phyloP scores from a whole-genome alignment of 2,113 vertebrate species.

The Numida meleagris region DNA sequence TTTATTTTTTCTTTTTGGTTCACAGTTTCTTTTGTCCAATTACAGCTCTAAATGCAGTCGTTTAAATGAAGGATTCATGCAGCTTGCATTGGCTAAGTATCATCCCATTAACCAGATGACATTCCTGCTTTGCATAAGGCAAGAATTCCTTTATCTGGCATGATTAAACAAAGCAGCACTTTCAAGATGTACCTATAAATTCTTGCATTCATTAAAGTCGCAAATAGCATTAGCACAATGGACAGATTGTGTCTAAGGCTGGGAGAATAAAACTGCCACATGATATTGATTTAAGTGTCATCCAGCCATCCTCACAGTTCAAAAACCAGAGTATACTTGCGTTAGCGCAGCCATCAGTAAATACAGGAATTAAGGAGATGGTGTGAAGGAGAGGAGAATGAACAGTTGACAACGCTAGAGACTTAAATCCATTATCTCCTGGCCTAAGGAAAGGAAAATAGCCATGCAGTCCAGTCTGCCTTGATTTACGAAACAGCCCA shows the following conservation, averaged over 20 bases:
- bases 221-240: neutral
- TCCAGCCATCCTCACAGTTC: neutral
- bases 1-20: neutral
- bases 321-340: slow-evolving; percentile 14
- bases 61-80: slow-evolving; percentile 32
- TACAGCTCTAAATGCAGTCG: neutral
- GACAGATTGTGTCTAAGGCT: slow-evolving; percentile 1
- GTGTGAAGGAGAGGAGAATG: neutral
- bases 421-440: neutral
- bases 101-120: slow-evolving; percentile 28
- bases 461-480: neutral
- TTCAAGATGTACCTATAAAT: slow-evolving; percentile 35
- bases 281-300: neutral
- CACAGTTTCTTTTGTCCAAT: neutral
- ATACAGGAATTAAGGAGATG: neutral
- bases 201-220: neutral
- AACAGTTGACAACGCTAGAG: neutral
- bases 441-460: neutral
- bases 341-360: slow-evolving; percentile 42
- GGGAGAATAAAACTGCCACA: slow-evolving; percentile 21
- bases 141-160: slow-evolving; percentile 24
- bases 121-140: neutral
- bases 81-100: slow-evolving; percentile 20
- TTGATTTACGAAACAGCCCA: neutral
- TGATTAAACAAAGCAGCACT: slow-evolving; percentile 16